phyloP scores from a whole-genome alignment of 2,888 invertebrate species.

The Ormyrus rosae region DNA sequence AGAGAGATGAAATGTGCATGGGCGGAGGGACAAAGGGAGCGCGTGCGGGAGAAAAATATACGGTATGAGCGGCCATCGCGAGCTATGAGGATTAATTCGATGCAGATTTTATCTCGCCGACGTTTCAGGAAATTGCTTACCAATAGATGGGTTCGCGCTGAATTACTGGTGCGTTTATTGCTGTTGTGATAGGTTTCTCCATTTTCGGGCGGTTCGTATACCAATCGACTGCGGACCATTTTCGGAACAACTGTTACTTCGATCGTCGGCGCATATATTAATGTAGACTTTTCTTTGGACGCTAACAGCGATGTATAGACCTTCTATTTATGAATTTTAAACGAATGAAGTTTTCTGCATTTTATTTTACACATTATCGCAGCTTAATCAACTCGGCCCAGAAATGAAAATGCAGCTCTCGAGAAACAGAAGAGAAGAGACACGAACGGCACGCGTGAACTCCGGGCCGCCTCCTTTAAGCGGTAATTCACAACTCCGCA shows the following conservation, averaged over 20 bases:
- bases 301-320: neutral
- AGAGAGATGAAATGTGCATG: constrained; percentile 15
- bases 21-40: constrained; percentile 6
- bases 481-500: constrained; percentile 21
- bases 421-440: neutral
- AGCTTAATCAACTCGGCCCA: neutral
- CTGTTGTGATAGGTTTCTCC: constrained; percentile 3
- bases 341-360: neutral
- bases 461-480: no score
- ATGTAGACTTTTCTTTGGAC: neutral
- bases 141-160: constrained; percentile 10
- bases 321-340: neutral
- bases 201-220: neutral
- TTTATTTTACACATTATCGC: neutral
- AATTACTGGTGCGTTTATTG: constrained; percentile 11
- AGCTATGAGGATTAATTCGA: constrained; percentile 14
- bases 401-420: neutral
- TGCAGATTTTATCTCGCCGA: constrained; percentile 27
- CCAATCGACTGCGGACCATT: neutral
- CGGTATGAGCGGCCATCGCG: neutral
- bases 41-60: neutral
- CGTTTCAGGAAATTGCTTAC: constrained; percentile 33
- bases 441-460: neutral
- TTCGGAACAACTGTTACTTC: neutral
- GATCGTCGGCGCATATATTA: neutral